A percentile compares a stretch with the other conserved stretches of the same genome.
Conservation (phyloP, 2,113 vertebrate species). For the Elgaria multicarinata region DNA sequence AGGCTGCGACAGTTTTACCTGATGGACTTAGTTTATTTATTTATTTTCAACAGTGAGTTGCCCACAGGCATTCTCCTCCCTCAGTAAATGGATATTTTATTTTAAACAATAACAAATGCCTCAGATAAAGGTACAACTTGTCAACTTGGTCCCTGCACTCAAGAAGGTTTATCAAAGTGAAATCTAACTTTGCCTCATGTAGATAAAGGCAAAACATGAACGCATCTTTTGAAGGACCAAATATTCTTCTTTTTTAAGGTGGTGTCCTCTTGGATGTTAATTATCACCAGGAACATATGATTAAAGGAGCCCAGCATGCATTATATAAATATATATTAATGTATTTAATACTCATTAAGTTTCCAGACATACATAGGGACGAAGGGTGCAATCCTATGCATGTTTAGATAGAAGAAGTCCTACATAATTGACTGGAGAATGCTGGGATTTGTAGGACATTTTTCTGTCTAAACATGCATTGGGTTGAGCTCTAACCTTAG, state of each 20-base stretch:
- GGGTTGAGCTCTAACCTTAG: no score
- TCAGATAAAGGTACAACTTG: conserved; percentile 55
- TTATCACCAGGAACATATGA: not conserved
- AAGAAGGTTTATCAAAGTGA: conserved; percentile 40
- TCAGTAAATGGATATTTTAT: conserved; percentile 65
- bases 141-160: conserved; percentile 62
- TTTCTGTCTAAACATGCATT: no score
- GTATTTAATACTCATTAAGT: not conserved
- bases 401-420: no score
- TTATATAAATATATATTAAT: conserved; percentile 25
- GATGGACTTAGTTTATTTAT: conserved; percentile 60
- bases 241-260: not conserved
- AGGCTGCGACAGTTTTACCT: conserved; percentile 71
- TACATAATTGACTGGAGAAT: no score
- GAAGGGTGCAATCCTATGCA: no score
- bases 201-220: conserved; percentile 30
- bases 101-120: conserved; percentile 66
- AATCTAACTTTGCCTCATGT: conserved; percentile 23
- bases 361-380: not conserved
- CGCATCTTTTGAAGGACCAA: not conserved
- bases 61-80: conserved; percentile 59
- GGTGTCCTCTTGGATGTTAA: not conserved
- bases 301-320: not conserved
- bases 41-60: conserved; percentile 65
- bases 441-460: no score